phyloP scores from a whole-genome alignment of 2,797 vertebrate species.

The Orientallactaga sibirica region DNA sequence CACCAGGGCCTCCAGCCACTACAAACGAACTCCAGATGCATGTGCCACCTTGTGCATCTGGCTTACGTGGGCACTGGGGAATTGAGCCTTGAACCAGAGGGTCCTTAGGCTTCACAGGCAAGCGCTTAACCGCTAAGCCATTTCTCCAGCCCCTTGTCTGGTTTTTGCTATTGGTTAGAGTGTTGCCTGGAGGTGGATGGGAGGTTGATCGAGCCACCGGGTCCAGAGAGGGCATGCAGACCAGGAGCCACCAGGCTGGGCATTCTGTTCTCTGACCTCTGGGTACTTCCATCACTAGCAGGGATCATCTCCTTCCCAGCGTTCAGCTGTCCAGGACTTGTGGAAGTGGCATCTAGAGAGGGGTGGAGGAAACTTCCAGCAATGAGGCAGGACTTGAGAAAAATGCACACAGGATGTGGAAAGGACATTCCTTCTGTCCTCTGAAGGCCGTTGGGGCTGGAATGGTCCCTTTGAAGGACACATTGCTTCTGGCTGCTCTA shows the following conservation, averaged over 20 bases:
- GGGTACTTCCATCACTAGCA: background rate
- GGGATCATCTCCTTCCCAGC: constrained; percentile 47
- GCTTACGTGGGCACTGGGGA: too few relatives aligned
- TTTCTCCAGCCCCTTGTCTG: too few relatives aligned
- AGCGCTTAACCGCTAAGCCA: too few relatives aligned
- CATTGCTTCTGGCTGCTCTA: background rate
- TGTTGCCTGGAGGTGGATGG: background rate
- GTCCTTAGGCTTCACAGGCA: too few relatives aligned
- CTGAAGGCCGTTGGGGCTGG: background rate
- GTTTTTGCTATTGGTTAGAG: background rate
- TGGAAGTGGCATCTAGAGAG: background rate
- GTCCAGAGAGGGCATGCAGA: too few relatives aligned
- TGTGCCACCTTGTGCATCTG: too few relatives aligned
- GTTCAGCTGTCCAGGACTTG: background rate
- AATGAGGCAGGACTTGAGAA: constrained; percentile 55
- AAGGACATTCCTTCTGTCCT: background rate
- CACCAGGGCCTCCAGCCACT: too few relatives aligned
- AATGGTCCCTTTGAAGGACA: background rate
- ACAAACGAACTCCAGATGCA: too few relatives aligned
- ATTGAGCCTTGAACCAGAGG: too few relatives aligned
- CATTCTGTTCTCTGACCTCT: background rate
- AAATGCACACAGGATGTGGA: background rate
- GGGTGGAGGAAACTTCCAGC: background rate
- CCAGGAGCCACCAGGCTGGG: background rate
- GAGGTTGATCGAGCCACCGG: background rate